A percentile compares a stretch with the other conserved stretches of the same genome.
Evolutionary conservation across 2,888 invertebrate species (phyloP).

Genomic region (Leuctra nigra): DNA sequence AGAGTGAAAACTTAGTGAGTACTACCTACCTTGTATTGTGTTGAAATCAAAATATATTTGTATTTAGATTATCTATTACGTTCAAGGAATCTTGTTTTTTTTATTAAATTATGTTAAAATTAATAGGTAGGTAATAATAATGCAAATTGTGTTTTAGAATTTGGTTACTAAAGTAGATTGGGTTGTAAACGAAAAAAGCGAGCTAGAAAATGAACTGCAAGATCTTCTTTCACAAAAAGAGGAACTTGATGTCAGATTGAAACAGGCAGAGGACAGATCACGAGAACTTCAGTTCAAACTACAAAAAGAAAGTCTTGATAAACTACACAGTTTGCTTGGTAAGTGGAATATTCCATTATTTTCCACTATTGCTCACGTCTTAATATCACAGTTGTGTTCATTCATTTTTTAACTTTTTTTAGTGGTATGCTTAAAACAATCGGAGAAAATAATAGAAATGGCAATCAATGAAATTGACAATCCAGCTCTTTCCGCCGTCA

Average conservation of each 20-base stretch:
- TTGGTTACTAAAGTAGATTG: slow-evolving; percentile 57
- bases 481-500: slow-evolving; percentile 56
- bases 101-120: too few relatives aligned
- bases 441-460: slow-evolving; percentile 46
- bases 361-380: neutral
- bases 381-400: neutral
- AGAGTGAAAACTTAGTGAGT: slow-evolving; percentile 39
- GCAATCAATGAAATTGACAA: slow-evolving; percentile 56
- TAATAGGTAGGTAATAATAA: too few relatives aligned
- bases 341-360: slow-evolving; percentile 27
- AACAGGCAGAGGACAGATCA: slow-evolving; percentile 44
- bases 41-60: too few relatives aligned
- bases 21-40: too few relatives aligned
- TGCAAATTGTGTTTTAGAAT: too few relatives aligned
- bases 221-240: slow-evolving; percentile 61
- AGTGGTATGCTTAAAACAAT: slow-evolving; percentile 42
- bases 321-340: slow-evolving; percentile 35
- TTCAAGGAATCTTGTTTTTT: too few relatives aligned
- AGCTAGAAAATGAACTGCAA: slow-evolving; percentile 57
- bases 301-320: slow-evolving; percentile 32
- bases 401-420: neutral
- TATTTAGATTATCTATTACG: too few relatives aligned
- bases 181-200: slow-evolving; percentile 55
- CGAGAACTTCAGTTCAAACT: slow-evolving; percentile 27
- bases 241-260: slow-evolving; percentile 53